phyloP scores from a whole-genome alignment of 1,140 invertebrate genomes.

The Delia radicum region DNA sequence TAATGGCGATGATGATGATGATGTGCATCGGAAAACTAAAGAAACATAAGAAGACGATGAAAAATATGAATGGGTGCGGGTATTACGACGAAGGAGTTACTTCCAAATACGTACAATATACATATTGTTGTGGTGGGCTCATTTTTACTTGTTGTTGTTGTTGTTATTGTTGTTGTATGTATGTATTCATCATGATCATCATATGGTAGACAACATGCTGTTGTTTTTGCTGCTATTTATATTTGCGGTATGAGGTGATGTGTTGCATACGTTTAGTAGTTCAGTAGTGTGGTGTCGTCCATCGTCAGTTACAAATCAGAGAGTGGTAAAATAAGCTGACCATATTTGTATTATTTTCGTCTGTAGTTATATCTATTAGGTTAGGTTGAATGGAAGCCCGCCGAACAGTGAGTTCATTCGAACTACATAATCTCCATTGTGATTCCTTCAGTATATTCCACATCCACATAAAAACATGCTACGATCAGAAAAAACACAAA shows the following conservation, averaged over 20 bases:
- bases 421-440: not conserved
- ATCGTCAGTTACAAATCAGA: not conserved
- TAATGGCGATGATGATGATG: not conserved
- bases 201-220: not conserved
- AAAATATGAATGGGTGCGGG: not conserved
- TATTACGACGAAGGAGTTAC: not conserved
- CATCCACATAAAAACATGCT: not conserved
- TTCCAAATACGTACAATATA: not conserved
- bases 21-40: not conserved
- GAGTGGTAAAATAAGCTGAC: not conserved
- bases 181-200: not conserved
- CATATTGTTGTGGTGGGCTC: not conserved
- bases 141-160: not conserved
- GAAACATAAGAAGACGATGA: not conserved
- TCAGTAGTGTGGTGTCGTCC: constrained; percentile 16
- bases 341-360: too few species aligned
- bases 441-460: not conserved
- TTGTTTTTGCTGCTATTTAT: not conserved
- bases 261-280: constrained; percentile 21
- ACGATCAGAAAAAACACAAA: too few species aligned
- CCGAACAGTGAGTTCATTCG: not conserved
- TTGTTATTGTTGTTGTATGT: not conserved
- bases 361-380: too few species aligned
- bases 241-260: not conserved
- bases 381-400: too few species aligned